Base-by-base conservation (phyloP, 2,113 vertebrate species). In the Perccottus glenii region DNA sequence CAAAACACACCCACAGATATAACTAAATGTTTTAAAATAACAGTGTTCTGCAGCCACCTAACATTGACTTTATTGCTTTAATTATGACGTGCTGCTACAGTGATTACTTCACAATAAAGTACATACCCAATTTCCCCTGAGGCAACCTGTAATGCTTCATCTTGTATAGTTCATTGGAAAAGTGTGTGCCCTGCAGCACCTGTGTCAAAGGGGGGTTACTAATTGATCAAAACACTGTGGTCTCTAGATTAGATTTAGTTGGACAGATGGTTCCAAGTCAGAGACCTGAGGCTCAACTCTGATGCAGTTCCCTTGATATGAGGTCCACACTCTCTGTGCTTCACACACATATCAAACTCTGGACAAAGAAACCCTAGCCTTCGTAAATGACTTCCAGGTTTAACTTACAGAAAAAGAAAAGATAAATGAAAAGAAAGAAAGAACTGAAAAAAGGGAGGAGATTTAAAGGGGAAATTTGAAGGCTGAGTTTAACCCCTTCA, bases 381-480 rank as follows among this genome's bases (percentile, higher is more conserved):
- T 80, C 42, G 64, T 51, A 82, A 82, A 89, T 84, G 48, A 85
- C 65, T 79, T 80, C 67, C 77, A 85, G 79, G 59, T 78, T 81
- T 60, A 27, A 63, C 62, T 67, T 70, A 50, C 68, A 44, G 45
- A 59, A n/a, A 68, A 11, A 59, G 60, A 14, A 16, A 9, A 71
- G 50, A 35, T 5, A 47, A 12, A 55, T 40, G 15, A 6, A 38
- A 61, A 59, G 45, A 38, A 50, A 46, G 16, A 36, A 43, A 40
- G 60, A 52, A 47, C 2, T 42, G 15, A 40, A 49, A 15, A 40
- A 42, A 32, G 40, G 14, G 55, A 35, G 27, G 19, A 12, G 44
- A 75, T 66, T 73, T 38, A 11, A 10, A 58, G 55, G 33, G 67
- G 50, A 33, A 75, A 69, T 32, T 66, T 38, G 38, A 11, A 64